phyloP scores from a whole-genome alignment of 2,797 vertebrate species.

The Scolopax bukidnonensis region DNA sequence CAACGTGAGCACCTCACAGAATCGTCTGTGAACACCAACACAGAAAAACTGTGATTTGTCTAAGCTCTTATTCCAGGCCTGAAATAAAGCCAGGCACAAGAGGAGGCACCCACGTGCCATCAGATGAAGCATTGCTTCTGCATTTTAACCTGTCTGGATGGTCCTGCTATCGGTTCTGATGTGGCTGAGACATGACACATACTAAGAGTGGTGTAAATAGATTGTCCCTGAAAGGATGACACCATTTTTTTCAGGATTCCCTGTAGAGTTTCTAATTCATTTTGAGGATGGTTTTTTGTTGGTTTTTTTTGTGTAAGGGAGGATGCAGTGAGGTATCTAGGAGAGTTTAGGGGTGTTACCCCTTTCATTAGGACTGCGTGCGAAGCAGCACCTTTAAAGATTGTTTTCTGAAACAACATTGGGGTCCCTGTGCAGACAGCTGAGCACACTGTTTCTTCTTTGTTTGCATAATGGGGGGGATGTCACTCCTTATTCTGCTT shows the following conservation, averaged over 20 bases:
- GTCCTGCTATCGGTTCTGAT: not conserved
- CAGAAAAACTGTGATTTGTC: not conserved
- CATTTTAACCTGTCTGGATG: not conserved
- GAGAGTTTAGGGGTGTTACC: not conserved
- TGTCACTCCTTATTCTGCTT: not conserved
- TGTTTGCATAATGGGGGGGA: not conserved
- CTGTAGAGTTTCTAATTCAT: not conserved
- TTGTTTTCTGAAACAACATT: not conserved
- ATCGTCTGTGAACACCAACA: rapidly evolving
- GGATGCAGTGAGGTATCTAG: not conserved
- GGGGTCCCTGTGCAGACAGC: not conserved
- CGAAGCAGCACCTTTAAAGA: not conserved
- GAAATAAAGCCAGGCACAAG: not conserved
- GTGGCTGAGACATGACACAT: not conserved
- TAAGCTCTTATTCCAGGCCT: not conserved
- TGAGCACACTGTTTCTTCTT: not conserved
- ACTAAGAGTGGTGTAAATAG: not conserved
- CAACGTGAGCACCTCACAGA: rapidly evolving
- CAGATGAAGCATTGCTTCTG: not conserved
- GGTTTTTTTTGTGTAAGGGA: not conserved
- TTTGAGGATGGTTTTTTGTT: not conserved
- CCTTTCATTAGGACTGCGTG: not conserved
- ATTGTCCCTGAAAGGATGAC: not conserved
- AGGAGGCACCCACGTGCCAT: too few relatives aligned
- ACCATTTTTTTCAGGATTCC: not conserved